Evolutionary conservation across 1,140 invertebrate species (phyloP), one percentile per base, ranked within the genome.

Genomic region (Hermetia illucens): DNA sequence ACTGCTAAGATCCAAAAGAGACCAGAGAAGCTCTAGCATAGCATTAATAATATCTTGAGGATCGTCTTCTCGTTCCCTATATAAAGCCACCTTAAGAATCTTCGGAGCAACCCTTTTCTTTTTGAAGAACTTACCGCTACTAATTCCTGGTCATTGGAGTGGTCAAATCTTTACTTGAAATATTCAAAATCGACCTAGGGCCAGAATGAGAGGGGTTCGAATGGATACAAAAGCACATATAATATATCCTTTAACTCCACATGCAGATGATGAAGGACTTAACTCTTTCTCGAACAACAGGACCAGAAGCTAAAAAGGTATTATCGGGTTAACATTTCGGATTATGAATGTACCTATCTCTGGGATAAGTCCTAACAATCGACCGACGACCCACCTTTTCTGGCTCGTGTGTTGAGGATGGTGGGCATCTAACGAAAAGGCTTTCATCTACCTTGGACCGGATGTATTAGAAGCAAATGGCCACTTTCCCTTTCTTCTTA

Each of bases 271-370:
- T 32, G 17, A 19, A 32, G 31, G 31, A 27, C 24, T 27, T 27
- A 27, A 13, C 13, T 13, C 24, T 27, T 27, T 27, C n/a, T 9
- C 22, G 19, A 22, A 35, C 8, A 34, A 34, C 8, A 9, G 33
- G 13, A 20, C 18, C 21, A 5, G 33, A 33, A 33, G 15, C 15
- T 9, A 24, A 36, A 25, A 27, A 16, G 16, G 35, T 25, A 36
- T 36, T 36, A 36, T 36, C 35, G 35, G 21, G 35, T 36, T 36
- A 36, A 36, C 35, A 36, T 36, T 17, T 13, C 18, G 21, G 35
- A 36, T 36, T 36, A 36, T 35, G 34, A 18, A 19, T 27, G 13
- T 33, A 33, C 15, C n/a, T 8, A 25, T n/a, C n/a, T 25, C 8
- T 25, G 19, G 12, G 30, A 32, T 16, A 32, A 32, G 15, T 13